A percentile compares a stretch with the other conserved stretches of the same genome.
phyloP scores from a whole-genome alignment of 2,888 invertebrate species.

The Calliopum simillimum region DNA sequence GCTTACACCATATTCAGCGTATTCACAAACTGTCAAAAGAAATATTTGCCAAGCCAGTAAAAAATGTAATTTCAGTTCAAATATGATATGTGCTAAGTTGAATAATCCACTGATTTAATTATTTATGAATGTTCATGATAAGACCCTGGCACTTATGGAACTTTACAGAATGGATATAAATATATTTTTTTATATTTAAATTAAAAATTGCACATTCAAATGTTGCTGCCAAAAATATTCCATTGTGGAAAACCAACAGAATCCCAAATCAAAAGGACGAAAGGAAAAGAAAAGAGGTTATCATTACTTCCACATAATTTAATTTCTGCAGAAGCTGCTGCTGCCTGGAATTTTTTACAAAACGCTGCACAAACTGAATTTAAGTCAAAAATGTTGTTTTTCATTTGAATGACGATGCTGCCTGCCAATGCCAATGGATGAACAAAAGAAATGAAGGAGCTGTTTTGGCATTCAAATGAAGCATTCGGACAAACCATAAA shows the following conservation, averaged over 20 bases:
- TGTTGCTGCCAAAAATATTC: slow-evolving; percentile 18
- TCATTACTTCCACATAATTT: slow-evolving; percentile 36
- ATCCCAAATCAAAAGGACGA: not conserved
- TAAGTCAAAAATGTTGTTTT: no score
- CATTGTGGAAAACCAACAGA: not conserved
- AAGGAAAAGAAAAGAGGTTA: slow-evolving; percentile 18
- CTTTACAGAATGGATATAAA: no score
- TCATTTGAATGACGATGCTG: no score
- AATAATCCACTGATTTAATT: no score
- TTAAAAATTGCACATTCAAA: slow-evolving; percentile 7
- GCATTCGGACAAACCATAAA: slow-evolving; percentile 2
- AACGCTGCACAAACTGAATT: slow-evolving; percentile 32
- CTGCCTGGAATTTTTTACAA: slow-evolving; percentile 27
- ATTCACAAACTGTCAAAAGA: no score
- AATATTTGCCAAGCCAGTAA: no score
- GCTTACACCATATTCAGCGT: no score
- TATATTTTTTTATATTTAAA: not conserved
- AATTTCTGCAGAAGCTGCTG: slow-evolving; percentile 25
- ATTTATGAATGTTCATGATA: no score
- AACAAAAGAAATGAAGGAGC: slow-evolving; percentile 6
- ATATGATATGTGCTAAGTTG: no score
- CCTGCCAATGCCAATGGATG: not conserved
- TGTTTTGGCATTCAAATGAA: slow-evolving; percentile 33
- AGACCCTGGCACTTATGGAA: no score
- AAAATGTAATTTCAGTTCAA: no score